Percentiles rank a stretch among this genome's conserved stretches.
These are phyloP conservation scores for Priocnemis perturbator DNA, from an alignment of 2,888 invertebrate genomes.

Conservation along the genomic window DNA sequence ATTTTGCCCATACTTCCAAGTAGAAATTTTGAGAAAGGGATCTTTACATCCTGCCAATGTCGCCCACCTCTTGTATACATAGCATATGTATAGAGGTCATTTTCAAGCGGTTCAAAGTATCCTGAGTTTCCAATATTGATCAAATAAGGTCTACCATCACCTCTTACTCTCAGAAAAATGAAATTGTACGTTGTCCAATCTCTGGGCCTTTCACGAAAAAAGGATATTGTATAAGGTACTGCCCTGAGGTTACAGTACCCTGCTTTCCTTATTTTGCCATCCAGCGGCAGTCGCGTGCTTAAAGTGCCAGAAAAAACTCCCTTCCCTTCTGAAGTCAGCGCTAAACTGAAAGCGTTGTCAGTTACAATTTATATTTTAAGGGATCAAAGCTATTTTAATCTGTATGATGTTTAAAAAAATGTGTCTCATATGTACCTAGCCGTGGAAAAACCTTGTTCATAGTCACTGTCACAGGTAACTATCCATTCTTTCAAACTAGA, in stretches of 20 bases:
- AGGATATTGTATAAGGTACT: slow-evolving; percentile 85
- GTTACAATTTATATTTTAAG: not conserved
- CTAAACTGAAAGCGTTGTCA: slow-evolving; percentile 78
- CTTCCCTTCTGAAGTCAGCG: slow-evolving; percentile 82
- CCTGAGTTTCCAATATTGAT: slow-evolving; percentile 87
- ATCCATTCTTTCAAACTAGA: slow-evolving; percentile 83
- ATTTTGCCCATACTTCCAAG: slow-evolving; percentile 88
- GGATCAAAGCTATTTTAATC: slow-evolving; percentile 4
- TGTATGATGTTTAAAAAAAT: not conserved
- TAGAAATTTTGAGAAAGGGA: slow-evolving; percentile 96
- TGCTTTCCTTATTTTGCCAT: slow-evolving; percentile 85
- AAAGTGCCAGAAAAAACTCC: slow-evolving; percentile 85
- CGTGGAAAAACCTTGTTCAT: slow-evolving; percentile 82
- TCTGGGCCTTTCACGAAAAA: slow-evolving; percentile 82
- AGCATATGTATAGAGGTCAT: slow-evolving; percentile 90
- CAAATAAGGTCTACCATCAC: slow-evolving; percentile 95
- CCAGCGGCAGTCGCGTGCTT: slow-evolving; percentile 84
- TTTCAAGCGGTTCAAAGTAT: slow-evolving; percentile 90
- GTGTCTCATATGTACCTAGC: slow-evolving; percentile 52
- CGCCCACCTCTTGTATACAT: slow-evolving; percentile 97
- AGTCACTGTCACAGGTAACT: slow-evolving; percentile 87
- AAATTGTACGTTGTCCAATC: slow-evolving; percentile 89
- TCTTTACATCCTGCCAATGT: slow-evolving; percentile 94
- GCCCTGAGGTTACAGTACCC: slow-evolving; percentile 91
- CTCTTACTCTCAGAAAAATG: slow-evolving; percentile 87